phyloP scores from a whole-genome alignment of 2,113 vertebrate genomes.

The Chitala chitala region DNA sequence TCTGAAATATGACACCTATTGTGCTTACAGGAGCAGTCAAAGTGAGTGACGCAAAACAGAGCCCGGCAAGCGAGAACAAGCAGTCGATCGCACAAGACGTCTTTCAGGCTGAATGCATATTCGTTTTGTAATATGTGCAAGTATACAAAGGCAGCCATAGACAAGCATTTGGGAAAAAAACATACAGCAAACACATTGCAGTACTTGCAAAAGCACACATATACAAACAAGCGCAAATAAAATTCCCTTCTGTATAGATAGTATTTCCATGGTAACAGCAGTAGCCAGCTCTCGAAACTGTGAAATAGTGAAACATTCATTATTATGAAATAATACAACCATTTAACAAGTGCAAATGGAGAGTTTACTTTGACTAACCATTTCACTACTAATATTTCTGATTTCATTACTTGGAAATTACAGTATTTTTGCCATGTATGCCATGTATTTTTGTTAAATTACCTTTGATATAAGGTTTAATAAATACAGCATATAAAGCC shows the following conservation, averaged over 20 bases:
- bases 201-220: not conserved
- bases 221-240: not conserved
- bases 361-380: no score
- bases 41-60: not conserved
- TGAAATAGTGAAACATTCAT: not conserved
- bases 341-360: not conserved
- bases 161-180: no score
- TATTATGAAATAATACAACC: not conserved
- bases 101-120: not conserved
- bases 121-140: not conserved
- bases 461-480: no score
- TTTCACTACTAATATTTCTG: no score
- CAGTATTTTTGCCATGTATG: no score
- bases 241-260: conserved; percentile 18
- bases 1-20: not conserved
- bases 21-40: not conserved
- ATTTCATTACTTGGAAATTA: no score
- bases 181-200: no score
- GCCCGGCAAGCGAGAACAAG: not conserved
- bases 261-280: conserved; percentile 42
- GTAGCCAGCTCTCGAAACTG: conserved; percentile 18
- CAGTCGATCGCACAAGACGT: not conserved
- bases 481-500: no score
- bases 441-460: no score
- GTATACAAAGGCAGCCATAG: not conserved